Base-by-base conservation (phyloP, 2,888 invertebrate species). In the Apamea crenata region DNA sequence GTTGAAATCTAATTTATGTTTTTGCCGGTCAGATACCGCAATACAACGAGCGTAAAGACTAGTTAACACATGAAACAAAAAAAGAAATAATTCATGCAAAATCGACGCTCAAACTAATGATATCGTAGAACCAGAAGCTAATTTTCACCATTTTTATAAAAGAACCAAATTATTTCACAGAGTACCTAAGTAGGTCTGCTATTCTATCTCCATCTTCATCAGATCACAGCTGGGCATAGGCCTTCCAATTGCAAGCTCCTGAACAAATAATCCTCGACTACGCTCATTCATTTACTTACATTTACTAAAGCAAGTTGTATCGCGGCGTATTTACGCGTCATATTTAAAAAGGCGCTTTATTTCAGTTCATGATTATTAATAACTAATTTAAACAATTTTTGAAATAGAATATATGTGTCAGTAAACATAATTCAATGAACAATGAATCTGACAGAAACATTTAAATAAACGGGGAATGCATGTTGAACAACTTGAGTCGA, bases 261-360 rank as follows among this genome's bases (percentile, higher is more conserved):
- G 32, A 66, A 4, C 2, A 18, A 14, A 44, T 14, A 14, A 69
- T 32, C 6, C 10, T 67, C 29, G 12, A 29, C 7, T 21, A 47
- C 0, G 29, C 29, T 29, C 25, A 18, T 53, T 36, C 16, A 29
- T 16, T n/a, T 36, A 50, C 36, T 14, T n/a, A 21, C n/a, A 40
- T 18, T 56, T 69, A 50, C 68, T 8, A 25, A 71, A 75, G 29
- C 5, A 44, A 59, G 25, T 14, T 2, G 14, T 21, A n/a, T 47
- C 14, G 10, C 21, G 1, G 36, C 25, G 25, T 21, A 61, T 47
- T 50, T 7, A 36, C n/a, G 0, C n/a, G 16, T 50, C 14, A 44
- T 21, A 25, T 59, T 40, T 59, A 50, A 1, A 25, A 29, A 69
- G 66, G 77, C 47, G 56, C n/a, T 77, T 77, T 56, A 21, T n/a